These are phyloP conservation scores for Lucilia sericata DNA, from an alignment of 1,140 invertebrate species.

Conservation along the genomic window DNA sequence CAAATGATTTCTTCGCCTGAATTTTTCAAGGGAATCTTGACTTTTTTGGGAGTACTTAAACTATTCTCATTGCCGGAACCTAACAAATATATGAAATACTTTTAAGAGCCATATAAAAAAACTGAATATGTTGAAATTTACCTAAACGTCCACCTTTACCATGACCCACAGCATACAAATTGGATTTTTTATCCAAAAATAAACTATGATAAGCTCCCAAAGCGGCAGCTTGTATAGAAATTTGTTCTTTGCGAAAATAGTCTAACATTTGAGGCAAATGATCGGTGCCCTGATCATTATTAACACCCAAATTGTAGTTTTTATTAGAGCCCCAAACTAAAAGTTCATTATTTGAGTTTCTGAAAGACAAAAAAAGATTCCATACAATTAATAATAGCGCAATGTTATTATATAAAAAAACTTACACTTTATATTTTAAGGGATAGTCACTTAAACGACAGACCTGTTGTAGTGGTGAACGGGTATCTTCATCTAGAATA, in stretches of 20 bases:
- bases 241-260: conserved; percentile 61
- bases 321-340: conserved; percentile 80
- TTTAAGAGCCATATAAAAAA: neutral
- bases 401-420: neutral
- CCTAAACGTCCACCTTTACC: conserved; percentile 79
- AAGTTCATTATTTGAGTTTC: conserved; percentile 66
- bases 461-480: conserved; percentile 60
- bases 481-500: conserved; percentile 58
- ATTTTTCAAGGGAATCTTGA: conserved; percentile 69
- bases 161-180: conserved; percentile 78
- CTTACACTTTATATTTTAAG: conserved; percentile 38
- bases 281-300: conserved; percentile 54
- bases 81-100: neutral
- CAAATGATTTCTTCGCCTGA: conserved; percentile 59
- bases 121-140: conserved; percentile 51
- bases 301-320: conserved; percentile 77
- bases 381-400: neutral
- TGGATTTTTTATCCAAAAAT: conserved; percentile 72
- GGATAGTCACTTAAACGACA: conserved; percentile 55
- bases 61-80: conserved; percentile 71
- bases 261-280: conserved; percentile 60
- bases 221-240: conserved; percentile 67
- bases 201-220: conserved; percentile 78
- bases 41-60: conserved; percentile 70
- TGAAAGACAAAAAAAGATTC: conserved; percentile 18